A percentile compares a stretch with the other conserved stretches of the same genome.
phyloP scores from a whole-genome alignment of 2,113 vertebrate genomes.

The Varanus salvator region DNA sequence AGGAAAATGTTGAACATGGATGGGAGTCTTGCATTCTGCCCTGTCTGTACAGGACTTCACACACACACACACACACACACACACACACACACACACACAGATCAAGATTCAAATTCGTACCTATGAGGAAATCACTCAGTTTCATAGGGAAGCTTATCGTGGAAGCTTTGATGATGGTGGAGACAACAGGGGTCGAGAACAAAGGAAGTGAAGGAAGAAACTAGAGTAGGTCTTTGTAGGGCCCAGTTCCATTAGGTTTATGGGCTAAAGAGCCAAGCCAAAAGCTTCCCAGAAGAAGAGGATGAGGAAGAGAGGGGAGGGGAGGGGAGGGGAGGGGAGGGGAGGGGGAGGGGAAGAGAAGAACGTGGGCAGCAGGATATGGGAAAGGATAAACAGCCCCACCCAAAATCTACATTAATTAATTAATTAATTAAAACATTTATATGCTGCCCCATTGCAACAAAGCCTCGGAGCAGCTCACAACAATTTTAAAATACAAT shows the following conservation, averaged over 20 bases:
- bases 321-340: too few relatives aligned
- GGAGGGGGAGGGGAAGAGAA: too few relatives aligned
- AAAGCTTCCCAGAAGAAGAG: neutral
- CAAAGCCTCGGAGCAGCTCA: too few relatives aligned
- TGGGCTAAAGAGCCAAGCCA: neutral
- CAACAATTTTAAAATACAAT: too few relatives aligned
- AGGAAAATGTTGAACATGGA: neutral
- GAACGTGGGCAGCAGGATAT: too few relatives aligned
- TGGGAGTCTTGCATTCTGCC: neutral
- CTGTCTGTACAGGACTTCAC: neutral
- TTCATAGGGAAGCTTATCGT: neutral
- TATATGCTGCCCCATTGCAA: too few relatives aligned
- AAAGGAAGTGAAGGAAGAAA: neutral
- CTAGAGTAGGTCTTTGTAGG: neutral
- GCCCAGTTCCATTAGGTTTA: neutral
- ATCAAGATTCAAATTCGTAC: neutral
- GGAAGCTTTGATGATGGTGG: neutral
- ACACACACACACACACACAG: too few relatives aligned
- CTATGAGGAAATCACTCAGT: neutral
- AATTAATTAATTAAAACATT: too few relatives aligned
- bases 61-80: too few relatives aligned
- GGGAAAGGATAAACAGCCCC: too few relatives aligned
- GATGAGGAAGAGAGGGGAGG: neutral
- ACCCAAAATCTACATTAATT: too few relatives aligned
- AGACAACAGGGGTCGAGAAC: neutral